Conservation (phyloP, 2,797 vertebrate genomes). For the Synanceia verrucosa region DNA sequence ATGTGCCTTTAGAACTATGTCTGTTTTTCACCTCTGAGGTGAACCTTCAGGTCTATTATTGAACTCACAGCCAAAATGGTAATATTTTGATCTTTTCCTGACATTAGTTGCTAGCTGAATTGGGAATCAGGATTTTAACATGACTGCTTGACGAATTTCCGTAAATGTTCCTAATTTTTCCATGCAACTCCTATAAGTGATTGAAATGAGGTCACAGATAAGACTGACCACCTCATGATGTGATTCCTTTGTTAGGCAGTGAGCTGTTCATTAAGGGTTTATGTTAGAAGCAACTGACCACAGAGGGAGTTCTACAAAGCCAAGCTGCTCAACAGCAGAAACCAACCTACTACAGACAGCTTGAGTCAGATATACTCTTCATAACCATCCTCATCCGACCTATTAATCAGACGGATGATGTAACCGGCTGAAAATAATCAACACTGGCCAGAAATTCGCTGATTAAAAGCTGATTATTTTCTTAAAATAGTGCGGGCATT, state of each 20-base stretch:
- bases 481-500: no score
- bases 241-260: constrained; percentile 9
- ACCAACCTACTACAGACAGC: neutral
- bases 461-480: no score
- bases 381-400: neutral
- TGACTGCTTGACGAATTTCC: neutral
- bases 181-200: neutral
- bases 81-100: constrained; percentile 16
- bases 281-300: constrained; percentile 18
- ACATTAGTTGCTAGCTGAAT: constrained; percentile 23
- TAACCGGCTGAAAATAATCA: no score
- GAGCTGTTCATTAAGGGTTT: constrained; percentile 31
- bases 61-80: constrained; percentile 34
- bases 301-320: constrained; percentile 4
- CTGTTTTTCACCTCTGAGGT: constrained; percentile 31
- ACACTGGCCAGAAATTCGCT: no score
- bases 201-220: neutral
- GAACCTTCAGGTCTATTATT: constrained; percentile 39
- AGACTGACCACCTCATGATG: neutral
- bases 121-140: constrained; percentile 5
- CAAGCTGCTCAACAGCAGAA: neutral
- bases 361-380: neutral
- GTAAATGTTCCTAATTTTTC: no score
- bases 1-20: no score
- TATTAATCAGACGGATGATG: no score